Conservation (phyloP, 2,113 vertebrate species). For the Elephantulus edwardii region DNA sequence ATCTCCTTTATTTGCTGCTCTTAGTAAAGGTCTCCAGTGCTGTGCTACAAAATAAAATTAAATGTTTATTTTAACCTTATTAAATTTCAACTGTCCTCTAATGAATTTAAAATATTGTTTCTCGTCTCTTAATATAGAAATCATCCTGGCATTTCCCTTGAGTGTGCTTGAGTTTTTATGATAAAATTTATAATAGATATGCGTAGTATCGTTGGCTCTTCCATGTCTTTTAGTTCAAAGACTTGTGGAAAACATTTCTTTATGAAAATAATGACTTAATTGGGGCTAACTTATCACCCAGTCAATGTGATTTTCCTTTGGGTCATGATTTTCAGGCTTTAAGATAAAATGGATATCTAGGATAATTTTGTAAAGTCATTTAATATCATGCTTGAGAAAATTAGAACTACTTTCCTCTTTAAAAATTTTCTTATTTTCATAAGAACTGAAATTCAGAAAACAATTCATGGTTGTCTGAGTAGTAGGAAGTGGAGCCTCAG, state of each 20-base stretch:
- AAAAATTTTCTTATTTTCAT: background rate
- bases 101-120: conserved; percentile 26
- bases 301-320: background rate
- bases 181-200: background rate
- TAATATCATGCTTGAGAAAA: background rate
- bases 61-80: background rate
- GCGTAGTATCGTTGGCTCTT: background rate
- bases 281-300: background rate
- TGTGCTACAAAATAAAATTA: background rate
- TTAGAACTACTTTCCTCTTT: background rate
- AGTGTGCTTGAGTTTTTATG: background rate
- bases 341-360: background rate
- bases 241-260: background rate
- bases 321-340: conserved; percentile 12
- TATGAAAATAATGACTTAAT: background rate
- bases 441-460: background rate
- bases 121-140: background rate
- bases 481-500: background rate
- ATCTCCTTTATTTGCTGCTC: background rate
- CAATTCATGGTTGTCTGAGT: background rate
- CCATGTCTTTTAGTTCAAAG: background rate
- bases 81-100: background rate
- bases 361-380: conserved; percentile 15
- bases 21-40: background rate
- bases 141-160: background rate